Percentiles rank a stretch among this genome's conserved stretches.
Conservation (phyloP, 2,888 invertebrate genomes). For the Deladenus siricidicola region DNA sequence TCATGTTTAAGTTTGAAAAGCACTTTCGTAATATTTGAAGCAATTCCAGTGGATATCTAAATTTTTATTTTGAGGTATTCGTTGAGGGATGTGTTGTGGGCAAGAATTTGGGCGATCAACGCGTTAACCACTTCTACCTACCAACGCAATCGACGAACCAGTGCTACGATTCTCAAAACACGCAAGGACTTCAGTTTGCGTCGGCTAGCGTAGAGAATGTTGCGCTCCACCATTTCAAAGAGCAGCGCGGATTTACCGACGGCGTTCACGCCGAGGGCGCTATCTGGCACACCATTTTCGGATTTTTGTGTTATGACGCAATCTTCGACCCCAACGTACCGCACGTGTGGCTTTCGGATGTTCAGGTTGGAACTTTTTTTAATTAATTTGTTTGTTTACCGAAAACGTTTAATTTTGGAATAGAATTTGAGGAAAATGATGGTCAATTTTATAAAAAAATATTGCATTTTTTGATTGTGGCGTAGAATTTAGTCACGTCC, state of each 20-base stretch:
- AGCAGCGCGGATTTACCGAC: slow-evolving; percentile 27
- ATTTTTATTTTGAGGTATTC: slow-evolving; percentile 17
- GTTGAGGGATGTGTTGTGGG: slow-evolving; percentile 27
- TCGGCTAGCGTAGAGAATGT: slow-evolving; percentile 39
- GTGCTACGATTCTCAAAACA: slow-evolving; percentile 1
- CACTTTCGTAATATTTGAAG: too few relatives aligned
- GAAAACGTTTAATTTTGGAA: neutral
- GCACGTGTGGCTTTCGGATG: slow-evolving; percentile 33
- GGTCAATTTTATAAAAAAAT: neutral
- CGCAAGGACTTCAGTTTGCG: slow-evolving; percentile 7
- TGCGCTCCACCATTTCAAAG: slow-evolving; percentile 32
- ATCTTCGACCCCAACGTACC: slow-evolving; percentile 29
- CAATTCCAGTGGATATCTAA: too few relatives aligned
- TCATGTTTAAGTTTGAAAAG: too few relatives aligned
- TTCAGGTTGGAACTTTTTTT: slow-evolving; percentile 24
- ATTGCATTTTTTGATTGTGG: neutral
- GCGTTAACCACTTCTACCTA: slow-evolving; percentile 39
- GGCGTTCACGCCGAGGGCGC: slow-evolving; percentile 39
- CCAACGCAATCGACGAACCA: neutral
- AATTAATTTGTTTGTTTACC: neutral
- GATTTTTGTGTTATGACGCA: slow-evolving; percentile 31
- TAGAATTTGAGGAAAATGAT: neutral
- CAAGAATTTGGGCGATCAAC: slow-evolving; percentile 39
- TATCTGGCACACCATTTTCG: slow-evolving; percentile 41
- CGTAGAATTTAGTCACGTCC: neutral